Base-by-base conservation (phyloP, 2,888 invertebrate genomes). In the Chouioia cunea region DNA sequence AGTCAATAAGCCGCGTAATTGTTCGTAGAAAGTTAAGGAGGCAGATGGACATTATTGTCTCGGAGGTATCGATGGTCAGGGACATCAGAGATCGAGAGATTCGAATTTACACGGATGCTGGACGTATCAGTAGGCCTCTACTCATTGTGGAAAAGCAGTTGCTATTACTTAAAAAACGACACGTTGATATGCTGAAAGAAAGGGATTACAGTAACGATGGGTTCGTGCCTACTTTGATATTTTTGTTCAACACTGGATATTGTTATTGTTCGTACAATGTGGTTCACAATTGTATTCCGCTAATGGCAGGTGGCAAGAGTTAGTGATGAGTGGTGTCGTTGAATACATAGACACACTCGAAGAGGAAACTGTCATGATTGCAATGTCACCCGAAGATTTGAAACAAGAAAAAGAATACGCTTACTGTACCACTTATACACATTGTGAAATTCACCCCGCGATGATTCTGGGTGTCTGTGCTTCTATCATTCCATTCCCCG, bases 21-120 rank as follows among this genome's bases (percentile, higher is more conserved):
- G 0, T 67, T 16, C 53, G 48, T 67, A 89, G 97, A 67, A 99
- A 99, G 88, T 88, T 99, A 12, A 89, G 99, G 80, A 92, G 99
- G 78, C 98, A 99, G 87, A 99, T 99, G 99, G 99, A 99, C 85
- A 98, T 99, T 82, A 98, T 99, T 85, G 99, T 99, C n/a, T 98
- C 98, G 18, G 99, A 99, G 90, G 98, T 99, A 70, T 99, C 99
- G 15, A 99, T 99, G 97, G 97, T 99, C 79, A 91, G 99, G 75
- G 99, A 99, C 84, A 99, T 99, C 81, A 91, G 98, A 78, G 99
- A 99, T 86, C 90, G 99, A 79, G 99, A 99, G 88, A 99, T 99
- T 75, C 90, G 99, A 77, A 99, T 99, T 83, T 99, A 98, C 84
- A 99, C 99, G 36, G 99, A 99, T 87, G 99, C 99, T n/a, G 99